These are phyloP conservation scores for Acropternis orthonyx DNA, from an alignment of 2,797 vertebrate species.

Conservation along the genomic window DNA sequence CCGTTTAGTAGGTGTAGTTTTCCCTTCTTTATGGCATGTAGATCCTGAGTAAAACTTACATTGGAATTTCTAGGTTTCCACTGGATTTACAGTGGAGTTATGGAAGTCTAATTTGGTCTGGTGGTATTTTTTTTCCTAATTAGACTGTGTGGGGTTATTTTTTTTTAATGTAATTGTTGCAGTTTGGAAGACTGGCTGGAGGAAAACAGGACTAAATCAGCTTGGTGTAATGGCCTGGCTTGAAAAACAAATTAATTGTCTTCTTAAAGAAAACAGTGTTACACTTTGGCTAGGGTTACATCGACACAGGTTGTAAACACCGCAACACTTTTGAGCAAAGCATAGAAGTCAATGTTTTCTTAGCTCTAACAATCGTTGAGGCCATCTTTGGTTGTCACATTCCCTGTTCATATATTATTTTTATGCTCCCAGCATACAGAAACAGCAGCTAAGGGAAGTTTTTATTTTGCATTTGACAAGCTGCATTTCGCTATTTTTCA, in stretches of 20 bases:
- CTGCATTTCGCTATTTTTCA: slow-evolving; percentile 35
- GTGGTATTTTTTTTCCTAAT: not conserved
- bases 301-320: not conserved
- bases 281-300: not conserved
- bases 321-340: slow-evolving; percentile 15
- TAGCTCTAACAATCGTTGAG: slow-evolving; percentile 24
- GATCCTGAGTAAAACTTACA: not conserved
- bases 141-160: no score
- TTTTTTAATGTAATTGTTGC: not conserved
- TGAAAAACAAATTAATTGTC: slow-evolving; percentile 25
- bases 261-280: slow-evolving; percentile 10
- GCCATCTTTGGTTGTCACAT: slow-evolving; percentile 37
- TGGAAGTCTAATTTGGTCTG: not conserved
- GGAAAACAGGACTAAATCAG: not conserved
- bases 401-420: slow-evolving; percentile 43
- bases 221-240: not conserved
- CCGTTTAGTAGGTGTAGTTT: not conserved
- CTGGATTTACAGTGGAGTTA: not conserved
- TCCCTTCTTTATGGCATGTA: not conserved
- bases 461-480: slow-evolving; percentile 60
- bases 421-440: slow-evolving; percentile 43
- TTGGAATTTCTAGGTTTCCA: not conserved
- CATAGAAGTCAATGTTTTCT: slow-evolving; percentile 26
- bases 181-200: not conserved
- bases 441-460: slow-evolving; percentile 43